phyloP scores from a whole-genome alignment of 2,888 invertebrate genomes.

The Thelaira solivaga region DNA sequence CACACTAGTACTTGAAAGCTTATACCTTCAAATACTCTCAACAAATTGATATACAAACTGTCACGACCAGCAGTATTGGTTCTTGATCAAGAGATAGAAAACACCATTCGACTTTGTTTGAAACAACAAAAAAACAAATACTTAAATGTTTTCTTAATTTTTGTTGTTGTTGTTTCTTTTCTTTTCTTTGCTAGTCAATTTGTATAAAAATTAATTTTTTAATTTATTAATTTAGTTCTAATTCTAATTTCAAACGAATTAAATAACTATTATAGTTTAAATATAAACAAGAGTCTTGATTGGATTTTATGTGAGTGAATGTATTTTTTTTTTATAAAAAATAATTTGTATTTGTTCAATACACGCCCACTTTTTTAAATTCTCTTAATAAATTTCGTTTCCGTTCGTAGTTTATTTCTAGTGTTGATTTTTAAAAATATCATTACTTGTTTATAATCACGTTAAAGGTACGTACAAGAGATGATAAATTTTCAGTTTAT shows the following conservation, averaged over 20 bases:
- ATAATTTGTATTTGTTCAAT: not conserved
- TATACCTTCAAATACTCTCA: no score
- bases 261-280: no score
- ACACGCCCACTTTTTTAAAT: constrained; percentile 49
- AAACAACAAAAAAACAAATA: not conserved
- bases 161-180: constrained; percentile 11
- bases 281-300: constrained; percentile 44
- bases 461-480: no score
- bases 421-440: not conserved
- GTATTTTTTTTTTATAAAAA: no score
- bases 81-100: no score
- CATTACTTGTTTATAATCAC: constrained; percentile 10
- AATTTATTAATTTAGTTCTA: constrained; percentile 54
- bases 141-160: not conserved
- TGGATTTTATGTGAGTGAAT: constrained; percentile 35
- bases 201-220: not conserved
- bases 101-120: no score
- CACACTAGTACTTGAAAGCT: no score
- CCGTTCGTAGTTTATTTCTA: not conserved
- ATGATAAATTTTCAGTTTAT: no score
- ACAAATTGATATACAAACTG: no score
- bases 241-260: constrained; percentile 56
- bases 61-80: no score
- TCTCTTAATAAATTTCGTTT: not conserved
- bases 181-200: constrained; percentile 1